Percentiles rank a stretch among this genome's conserved stretches.
phyloP scores from a whole-genome alignment of 2,113 vertebrate genomes.

The Ciconia maguari region DNA sequence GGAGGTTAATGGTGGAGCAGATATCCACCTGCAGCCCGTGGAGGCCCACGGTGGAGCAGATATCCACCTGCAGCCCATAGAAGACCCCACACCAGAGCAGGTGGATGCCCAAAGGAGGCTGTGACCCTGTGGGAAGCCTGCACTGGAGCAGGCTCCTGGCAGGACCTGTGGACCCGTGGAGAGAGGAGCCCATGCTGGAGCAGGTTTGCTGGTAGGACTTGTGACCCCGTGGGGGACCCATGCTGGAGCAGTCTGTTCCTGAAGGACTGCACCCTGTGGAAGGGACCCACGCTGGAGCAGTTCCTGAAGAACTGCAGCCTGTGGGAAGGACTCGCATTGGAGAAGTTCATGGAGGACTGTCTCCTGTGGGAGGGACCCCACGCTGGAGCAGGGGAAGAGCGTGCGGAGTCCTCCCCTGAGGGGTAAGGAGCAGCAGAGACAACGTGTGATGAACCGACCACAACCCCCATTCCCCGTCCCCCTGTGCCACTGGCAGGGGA shows the following conservation, averaged over 20 bases:
- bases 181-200: neutral
- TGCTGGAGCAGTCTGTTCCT: neutral
- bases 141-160: neutral
- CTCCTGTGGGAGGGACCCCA: neutral
- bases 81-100: no score
- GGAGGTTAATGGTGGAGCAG: neutral
- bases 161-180: no score
- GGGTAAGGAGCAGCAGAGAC: no score
- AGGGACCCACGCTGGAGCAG: neutral
- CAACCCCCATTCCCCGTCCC: no score
- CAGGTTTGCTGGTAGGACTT: neutral
- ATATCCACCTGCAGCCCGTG: neutral
- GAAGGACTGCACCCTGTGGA: neutral
- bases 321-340: neutral
- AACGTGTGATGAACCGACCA: no score
- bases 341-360: neutral
- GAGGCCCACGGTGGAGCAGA: neutral
- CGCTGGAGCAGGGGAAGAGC: neutral
- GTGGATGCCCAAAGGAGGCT: neutral
- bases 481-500: no score
- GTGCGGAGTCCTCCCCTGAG: neutral
- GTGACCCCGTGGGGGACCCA: no score
- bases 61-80: neutral
- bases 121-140: neutral
- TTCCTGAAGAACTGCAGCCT: neutral